These are phyloP conservation scores for Thereva nobilitata DNA, from an alignment of 2,888 invertebrate species.

Conservation along the genomic window DNA sequence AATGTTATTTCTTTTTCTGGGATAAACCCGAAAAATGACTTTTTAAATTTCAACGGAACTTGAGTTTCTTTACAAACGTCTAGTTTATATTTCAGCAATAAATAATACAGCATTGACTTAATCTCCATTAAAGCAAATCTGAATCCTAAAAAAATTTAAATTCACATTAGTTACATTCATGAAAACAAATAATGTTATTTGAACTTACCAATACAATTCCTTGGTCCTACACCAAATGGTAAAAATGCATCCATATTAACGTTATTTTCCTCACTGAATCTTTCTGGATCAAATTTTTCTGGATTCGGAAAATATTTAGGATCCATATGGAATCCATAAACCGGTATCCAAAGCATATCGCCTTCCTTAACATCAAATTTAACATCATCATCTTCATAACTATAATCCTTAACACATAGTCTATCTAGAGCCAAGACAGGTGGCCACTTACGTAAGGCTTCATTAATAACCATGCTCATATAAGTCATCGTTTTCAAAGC, in stretches of 20 bases:
- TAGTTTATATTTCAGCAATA: conserved; percentile 36
- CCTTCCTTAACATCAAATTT: conserved; percentile 51
- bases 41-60: conserved; percentile 35
- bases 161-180: no score
- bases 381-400: conserved; percentile 47
- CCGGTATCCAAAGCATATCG: conserved; percentile 50
- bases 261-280: conserved; percentile 65
- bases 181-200: neutral
- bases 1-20: conserved; percentile 22
- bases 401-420: conserved; percentile 61
- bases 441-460: conserved; percentile 62
- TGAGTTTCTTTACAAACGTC: conserved; percentile 28
- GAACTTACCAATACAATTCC: conserved; percentile 2
- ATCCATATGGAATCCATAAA: conserved; percentile 58
- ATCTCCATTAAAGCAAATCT: conserved; percentile 40
- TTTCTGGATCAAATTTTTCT: conserved; percentile 63
- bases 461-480: conserved; percentile 63
- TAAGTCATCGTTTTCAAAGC: conserved; percentile 64
- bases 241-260: conserved; percentile 58
- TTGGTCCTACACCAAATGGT: conserved; percentile 62
- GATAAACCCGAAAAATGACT: conserved; percentile 5
- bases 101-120: conserved; percentile 30
- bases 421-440: conserved; percentile 59
- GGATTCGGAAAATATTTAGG: conserved; percentile 62
- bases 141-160: conserved; percentile 31